Base-by-base conservation (phyloP, 2,113 vertebrate genomes). In the Uropsilus gracilis region DNA sequence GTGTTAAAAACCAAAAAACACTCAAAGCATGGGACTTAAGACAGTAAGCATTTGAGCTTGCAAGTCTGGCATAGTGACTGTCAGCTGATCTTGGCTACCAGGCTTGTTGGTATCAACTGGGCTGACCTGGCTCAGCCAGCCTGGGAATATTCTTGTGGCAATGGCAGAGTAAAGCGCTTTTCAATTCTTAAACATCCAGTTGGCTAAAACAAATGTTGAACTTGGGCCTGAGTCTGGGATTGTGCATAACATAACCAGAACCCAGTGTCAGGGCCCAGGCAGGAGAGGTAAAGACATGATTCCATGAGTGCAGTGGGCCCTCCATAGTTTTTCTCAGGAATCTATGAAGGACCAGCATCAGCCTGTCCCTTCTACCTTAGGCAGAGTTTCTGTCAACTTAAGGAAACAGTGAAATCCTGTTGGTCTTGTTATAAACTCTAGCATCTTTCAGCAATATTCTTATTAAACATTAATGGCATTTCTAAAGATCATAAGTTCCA, bases 81-180 rank as follows among this genome's bases (percentile, higher is more conserved):
- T 59, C 22, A 0, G 26, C 68, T 85, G 77, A 30, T 66, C 16
- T 63, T 64, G 76, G 53, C 53, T 55, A 59, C 48, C 59, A 32
- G 42, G 18, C 32, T 73, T 90, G 57, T 28, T 0, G 0, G 57
- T 59, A 44, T 9, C 5, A 20, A 32, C 30, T 11, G 50, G 39
- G 14, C 37, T 42, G 59, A 53, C 55, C n/a, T 3, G 6, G 26
- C 32, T 59, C 8, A 32, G 57, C 42, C 53, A 4, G 17, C n/a
- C 20, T n/a, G 16, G 42, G 50, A 0, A 1, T 8, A 32, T 7
- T 4, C 18, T 22, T 1, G 0, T 7, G 37, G 53, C 39, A 6
- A 4, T 53, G 46, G 53, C 61, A 55, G 42, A 69, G 17, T 1
- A 0, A 68, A 83, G 24, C 14, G 42, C 18, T 85, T n/a, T 39